Evolutionary conservation across 1,140 invertebrate genomes (phyloP), one percentile per base, ranked within the genome.

Genomic region (Dolichoris vasculosae): DNA sequence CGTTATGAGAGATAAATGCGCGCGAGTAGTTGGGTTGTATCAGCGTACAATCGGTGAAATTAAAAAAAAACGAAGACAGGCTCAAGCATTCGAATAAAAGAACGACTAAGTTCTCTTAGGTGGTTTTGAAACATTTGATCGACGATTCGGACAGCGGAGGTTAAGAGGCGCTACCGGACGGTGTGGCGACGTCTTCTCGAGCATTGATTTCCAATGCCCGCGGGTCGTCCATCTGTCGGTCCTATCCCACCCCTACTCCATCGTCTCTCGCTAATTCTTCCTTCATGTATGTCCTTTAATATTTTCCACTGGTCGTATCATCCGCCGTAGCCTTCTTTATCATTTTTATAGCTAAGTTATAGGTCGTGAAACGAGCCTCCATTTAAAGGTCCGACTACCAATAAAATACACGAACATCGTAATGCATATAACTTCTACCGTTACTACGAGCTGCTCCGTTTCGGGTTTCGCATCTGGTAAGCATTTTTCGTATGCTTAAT

Each of bases 281-380:
- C 87, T 88, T 89, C 90, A 91, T 89, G 89, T 90, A 91, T 91
- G 84, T 87, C 87, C 73, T 64, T 64, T 76, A 76, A 83, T 64
- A 89, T 89, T 90, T 90, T 80, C 87, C 88, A 43, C 82, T 85
- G 87, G 86, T 89, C 88, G 88, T 84, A 84, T 88, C 87, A 87
- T 51, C 30, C 20, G 83, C 89, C 88, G 91, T 90, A 92, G 85
- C 88, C 89, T 92, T 91, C 90, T 91, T 92, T 91, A 91, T 93
- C 91, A 91, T 93, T 93, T 93, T 93, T 93, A 92, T 89, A 87
- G 86, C 86, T 87, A 88, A 90, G 90, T 89, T 89, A 89, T 88
- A 90, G 89, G 84, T 90, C 89, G 87, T 88, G 84, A 89, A 91
- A 91, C 89, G 88, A 90, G 91, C 86, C 88, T 89, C 88, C 89